Percentiles rank a stretch among this genome's conserved stretches.
phyloP scores from a whole-genome alignment of 2,113 vertebrate genomes.

The Gymnogyps californianus region DNA sequence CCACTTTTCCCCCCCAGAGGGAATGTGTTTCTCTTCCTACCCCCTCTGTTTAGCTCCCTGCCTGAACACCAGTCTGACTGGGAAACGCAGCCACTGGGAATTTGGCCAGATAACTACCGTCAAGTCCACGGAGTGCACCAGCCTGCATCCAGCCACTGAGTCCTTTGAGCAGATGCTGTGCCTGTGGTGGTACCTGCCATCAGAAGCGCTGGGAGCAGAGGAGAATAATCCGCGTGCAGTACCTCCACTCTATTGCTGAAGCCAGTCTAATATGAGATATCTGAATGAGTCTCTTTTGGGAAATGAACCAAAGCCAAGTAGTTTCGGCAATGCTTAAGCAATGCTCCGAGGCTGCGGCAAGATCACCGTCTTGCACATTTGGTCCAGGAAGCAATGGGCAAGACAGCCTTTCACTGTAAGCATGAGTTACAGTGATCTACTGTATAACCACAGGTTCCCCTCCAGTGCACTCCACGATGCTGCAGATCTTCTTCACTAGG shows the following conservation, averaged over 20 bases:
- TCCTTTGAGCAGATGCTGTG: background rate
- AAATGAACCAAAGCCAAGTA: background rate
- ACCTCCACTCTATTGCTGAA: background rate
- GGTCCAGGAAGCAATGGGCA: background rate
- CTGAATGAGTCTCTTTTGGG: background rate
- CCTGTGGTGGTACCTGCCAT: background rate
- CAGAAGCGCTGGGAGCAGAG: fast-evolving
- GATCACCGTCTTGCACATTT: background rate
- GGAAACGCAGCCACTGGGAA: fast-evolving
- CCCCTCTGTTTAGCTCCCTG: background rate
- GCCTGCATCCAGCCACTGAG: background rate
- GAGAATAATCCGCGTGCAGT: fast-evolving
- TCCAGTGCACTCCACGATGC: background rate
- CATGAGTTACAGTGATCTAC: background rate
- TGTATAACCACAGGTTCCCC: background rate
- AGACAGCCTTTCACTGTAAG: background rate
- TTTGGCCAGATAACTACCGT: fast-evolving
- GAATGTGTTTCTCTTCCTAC: background rate
- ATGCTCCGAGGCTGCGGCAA: background rate
- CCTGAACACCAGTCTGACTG: background rate
- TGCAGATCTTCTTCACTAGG: background rate
- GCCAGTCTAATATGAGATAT: background rate
- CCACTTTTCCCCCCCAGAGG: fast-evolving
- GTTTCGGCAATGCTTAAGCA: background rate
- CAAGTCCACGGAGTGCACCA: too few relatives aligned